A percentile compares a stretch with the other conserved stretches of the same genome.
phyloP scores from a whole-genome alignment of 2,797 vertebrate genomes.

The Bradypodion pumilum region DNA sequence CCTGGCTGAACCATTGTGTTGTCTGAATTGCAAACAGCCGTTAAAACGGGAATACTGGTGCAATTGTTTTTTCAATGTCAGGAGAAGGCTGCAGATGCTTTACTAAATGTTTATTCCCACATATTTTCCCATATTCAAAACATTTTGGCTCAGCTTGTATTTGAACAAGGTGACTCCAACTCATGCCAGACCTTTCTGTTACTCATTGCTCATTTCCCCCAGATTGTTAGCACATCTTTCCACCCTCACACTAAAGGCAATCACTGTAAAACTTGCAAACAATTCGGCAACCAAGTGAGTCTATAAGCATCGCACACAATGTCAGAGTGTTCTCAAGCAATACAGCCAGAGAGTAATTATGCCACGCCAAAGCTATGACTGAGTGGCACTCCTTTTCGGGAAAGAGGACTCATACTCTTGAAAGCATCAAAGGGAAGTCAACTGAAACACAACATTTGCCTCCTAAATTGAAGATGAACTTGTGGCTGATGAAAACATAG shows the following conservation, averaged over 20 bases:
- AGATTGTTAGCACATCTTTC: slow-evolving; percentile 48
- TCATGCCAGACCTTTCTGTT: slow-evolving; percentile 48
- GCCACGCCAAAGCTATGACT: slow-evolving; percentile 52
- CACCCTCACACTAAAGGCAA: slow-evolving; percentile 63
- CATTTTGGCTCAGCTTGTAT: slow-evolving; percentile 20
- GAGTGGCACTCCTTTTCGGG: slow-evolving; percentile 52
- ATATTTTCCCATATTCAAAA: slow-evolving; percentile 22
- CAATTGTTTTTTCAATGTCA: neutral
- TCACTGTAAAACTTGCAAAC: slow-evolving; percentile 65
- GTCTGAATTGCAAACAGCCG: slow-evolving; percentile 3
- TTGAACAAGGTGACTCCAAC: slow-evolving; percentile 41
- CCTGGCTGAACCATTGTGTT: neutral
- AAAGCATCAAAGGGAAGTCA: slow-evolving; percentile 53
- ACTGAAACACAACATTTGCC: slow-evolving; percentile 41
- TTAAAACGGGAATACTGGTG: slow-evolving; percentile 9
- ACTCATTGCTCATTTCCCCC: slow-evolving; percentile 57
- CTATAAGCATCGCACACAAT: slow-evolving; percentile 46
- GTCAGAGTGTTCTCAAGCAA: slow-evolving; percentile 57
- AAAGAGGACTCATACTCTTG: slow-evolving; percentile 51
- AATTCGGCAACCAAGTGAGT: slow-evolving; percentile 60
- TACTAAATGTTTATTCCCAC: slow-evolving; percentile 37
- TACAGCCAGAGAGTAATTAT: slow-evolving; percentile 59
- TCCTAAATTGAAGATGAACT: slow-evolving; percentile 39
- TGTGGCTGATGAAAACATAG: slow-evolving; percentile 40
- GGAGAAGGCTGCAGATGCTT: slow-evolving; percentile 17